Base-by-base conservation (phyloP, 2,797 vertebrate species). In the Numenius phaeopus region DNA sequence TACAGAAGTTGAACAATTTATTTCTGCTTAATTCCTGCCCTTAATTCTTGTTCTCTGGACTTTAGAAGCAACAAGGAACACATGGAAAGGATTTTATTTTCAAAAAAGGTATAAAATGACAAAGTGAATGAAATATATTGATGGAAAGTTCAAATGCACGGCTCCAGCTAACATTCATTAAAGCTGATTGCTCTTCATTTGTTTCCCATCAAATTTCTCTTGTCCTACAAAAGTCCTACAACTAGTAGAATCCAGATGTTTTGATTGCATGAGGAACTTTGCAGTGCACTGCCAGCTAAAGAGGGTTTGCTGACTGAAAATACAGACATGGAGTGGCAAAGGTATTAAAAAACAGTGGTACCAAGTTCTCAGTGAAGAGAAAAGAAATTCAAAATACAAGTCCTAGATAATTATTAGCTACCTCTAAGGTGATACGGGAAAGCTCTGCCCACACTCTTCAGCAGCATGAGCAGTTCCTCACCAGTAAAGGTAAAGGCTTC, bases 211-310 rank as follows among this genome's bases (percentile, higher is more conserved):
- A 69, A 93, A 91, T 94, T 85, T 81, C 52, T 96, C 93, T 94
- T 93, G 86, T 92, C 40, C 58, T 96, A 93, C 79, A 91, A 94
- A 61, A 70, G 29, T 30, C 29, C 52, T 54, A 30, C 75, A 94
- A 94, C 81, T 83, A 97, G 94, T 73, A 59, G 84, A 96, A 91
- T 89, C 95, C 97, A 97, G 94, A 94, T 97, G 96, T 82, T 82
- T 55, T 76, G 69, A 93, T 52, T 76, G 77, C 47, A 30, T 42
- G 24, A 89, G 37, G 66, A 58, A 62, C 77, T 87, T 84, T 19
- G n/a, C 67, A 85, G 69, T 50, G 79, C 42, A 32, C 26, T 77
- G 20, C 11, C 39, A 77, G 61, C 81, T 83, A 42, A 80, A 87
- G 32, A 93, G 54, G 16, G 5, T 59, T 71, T 85, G 40, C 82